Evolutionary conservation across 2,888 invertebrate species (phyloP).

Genomic region (Alloscopus bannaensis): DNA sequence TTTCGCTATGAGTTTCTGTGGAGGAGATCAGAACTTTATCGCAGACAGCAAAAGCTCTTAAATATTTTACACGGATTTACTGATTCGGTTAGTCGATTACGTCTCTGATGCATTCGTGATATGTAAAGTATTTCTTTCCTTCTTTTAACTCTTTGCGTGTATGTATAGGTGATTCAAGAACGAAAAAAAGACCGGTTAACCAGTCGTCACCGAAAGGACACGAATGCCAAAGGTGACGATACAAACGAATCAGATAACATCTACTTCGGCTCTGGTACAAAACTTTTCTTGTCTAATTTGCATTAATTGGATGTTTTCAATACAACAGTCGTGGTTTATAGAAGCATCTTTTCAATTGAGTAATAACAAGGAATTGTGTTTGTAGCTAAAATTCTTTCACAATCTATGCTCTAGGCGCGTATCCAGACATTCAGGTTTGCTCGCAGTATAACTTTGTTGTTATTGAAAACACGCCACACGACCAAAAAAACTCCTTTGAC

Average conservation of each 20-base stretch:
- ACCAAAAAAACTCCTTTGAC: neutral
- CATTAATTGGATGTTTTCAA: too few relatives aligned
- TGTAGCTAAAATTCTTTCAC: too few relatives aligned
- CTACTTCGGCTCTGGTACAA: constrained; percentile 34
- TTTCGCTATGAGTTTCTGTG: constrained; percentile 78
- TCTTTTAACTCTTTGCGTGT: neutral
- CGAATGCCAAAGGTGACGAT: neutral
- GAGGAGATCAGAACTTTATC: constrained; percentile 76
- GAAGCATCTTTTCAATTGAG: too few relatives aligned
- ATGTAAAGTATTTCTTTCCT: too few relatives aligned
- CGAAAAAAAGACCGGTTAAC: constrained; percentile 30
- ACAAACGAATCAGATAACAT: constrained; percentile 24
- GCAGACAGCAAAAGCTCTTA: constrained; percentile 76
- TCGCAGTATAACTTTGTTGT: neutral
- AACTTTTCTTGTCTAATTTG: too few relatives aligned
- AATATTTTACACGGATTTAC: constrained; percentile 78
- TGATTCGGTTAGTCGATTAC: constrained; percentile 72
- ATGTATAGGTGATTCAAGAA: constrained; percentile 63
- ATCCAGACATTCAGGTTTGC: constrained; percentile 66
- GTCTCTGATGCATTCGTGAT: too few relatives aligned
- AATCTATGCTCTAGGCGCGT: constrained; percentile 68
- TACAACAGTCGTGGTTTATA: too few relatives aligned
- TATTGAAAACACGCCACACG: too few relatives aligned
- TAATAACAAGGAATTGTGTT: too few relatives aligned
- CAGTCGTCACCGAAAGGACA: neutral